Evolutionary conservation across 2,888 invertebrate genomes (phyloP).

Genomic region (Galerucella pusilla): DNA sequence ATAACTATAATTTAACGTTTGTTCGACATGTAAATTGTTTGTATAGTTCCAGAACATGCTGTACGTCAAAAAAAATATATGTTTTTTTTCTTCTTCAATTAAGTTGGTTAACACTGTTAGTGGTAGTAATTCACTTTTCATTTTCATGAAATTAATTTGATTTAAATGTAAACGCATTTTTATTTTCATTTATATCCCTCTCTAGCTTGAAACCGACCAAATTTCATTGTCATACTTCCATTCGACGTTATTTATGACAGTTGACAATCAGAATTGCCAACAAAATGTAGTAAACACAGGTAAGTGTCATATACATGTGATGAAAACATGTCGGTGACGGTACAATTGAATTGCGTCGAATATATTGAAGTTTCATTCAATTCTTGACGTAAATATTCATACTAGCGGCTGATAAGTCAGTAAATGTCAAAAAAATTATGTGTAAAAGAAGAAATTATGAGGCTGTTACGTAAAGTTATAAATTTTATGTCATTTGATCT

Average conservation of each 20-base stretch:
- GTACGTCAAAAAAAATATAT: background rate
- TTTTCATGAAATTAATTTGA: too few species aligned
- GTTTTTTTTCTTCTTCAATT: background rate
- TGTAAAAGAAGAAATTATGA: too few species aligned
- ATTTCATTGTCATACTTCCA: background rate
- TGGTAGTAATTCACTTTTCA: too few species aligned
- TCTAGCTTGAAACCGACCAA: background rate
- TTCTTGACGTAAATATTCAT: too few species aligned
- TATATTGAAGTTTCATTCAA: too few species aligned
- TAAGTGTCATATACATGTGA: too few species aligned
- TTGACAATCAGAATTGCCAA: background rate
- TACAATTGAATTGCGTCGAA: too few species aligned
- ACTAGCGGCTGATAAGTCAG: background rate
- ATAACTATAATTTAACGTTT: background rate
- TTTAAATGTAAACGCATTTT: too few species aligned
- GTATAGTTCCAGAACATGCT: slow-evolving; percentile 9
- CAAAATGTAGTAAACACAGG: background rate
- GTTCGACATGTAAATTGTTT: background rate
- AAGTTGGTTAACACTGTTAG: background rate
- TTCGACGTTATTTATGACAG: background rate
- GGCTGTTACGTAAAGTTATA: too few species aligned
- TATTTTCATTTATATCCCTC: too few species aligned
- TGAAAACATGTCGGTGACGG: too few species aligned
- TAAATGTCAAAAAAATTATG: background rate
- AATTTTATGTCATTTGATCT: too few species aligned